Conservation (phyloP, 2,888 invertebrate species). For the Drosophila testacea region DNA sequence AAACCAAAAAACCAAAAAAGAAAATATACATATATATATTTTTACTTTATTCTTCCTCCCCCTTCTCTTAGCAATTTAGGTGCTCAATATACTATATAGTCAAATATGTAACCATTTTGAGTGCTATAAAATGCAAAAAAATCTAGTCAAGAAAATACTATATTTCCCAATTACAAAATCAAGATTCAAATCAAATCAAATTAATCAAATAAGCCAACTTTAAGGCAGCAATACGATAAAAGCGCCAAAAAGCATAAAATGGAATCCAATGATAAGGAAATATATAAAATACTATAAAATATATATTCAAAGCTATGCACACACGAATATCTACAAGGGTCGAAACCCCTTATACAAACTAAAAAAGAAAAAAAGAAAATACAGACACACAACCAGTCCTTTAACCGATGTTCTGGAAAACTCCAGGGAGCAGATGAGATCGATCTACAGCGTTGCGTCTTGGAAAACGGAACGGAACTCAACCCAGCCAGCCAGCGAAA, state of each 20-base stretch:
- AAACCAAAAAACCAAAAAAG: slow-evolving; percentile 61
- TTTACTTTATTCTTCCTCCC: slow-evolving; percentile 85
- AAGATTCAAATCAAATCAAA: slow-evolving; percentile 31
- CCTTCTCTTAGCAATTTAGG: slow-evolving; percentile 85
- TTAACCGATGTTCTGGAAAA: slow-evolving; percentile 40
- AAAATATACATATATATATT: slow-evolving; percentile 82
- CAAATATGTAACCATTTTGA: slow-evolving; percentile 76
- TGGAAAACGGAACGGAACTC: slow-evolving; percentile 26
- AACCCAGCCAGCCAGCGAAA: slow-evolving; percentile 26
- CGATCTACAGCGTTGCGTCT: slow-evolving; percentile 23
- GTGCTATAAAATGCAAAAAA: slow-evolving; percentile 73
- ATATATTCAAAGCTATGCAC: slow-evolving; percentile 17
- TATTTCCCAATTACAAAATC: slow-evolving; percentile 32
- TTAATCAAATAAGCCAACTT: slow-evolving; percentile 8
- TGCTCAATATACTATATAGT: slow-evolving; percentile 78
- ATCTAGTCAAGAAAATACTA: slow-evolving; percentile 55
- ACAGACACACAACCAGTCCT: slow-evolving; percentile 26
- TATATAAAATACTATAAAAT: neutral
- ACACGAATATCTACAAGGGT: slow-evolving; percentile 10
- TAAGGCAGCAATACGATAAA: slow-evolving; percentile 1
- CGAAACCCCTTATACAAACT: neutral
- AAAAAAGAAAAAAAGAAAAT: slow-evolving; percentile 19
- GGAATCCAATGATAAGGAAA: neutral
- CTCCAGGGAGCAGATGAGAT: slow-evolving; percentile 37
- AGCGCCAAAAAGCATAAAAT: slow-evolving; percentile 2